Percentiles rank a stretch among this genome's conserved stretches.
Conservation (phyloP, 2,888 invertebrate species). For the Catocala fraxini region DNA sequence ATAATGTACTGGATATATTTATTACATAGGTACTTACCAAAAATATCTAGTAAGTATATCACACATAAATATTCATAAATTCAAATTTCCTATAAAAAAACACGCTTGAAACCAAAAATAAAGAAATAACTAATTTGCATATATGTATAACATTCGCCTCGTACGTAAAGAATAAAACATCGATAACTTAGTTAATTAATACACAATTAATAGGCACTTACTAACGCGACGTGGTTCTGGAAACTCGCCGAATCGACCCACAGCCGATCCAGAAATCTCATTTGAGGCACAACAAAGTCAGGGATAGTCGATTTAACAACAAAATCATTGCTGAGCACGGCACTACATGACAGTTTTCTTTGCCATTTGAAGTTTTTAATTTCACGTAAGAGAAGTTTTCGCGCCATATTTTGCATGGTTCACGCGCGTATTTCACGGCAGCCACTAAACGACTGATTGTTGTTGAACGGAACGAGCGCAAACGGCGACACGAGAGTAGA, state of each 20-base stretch:
- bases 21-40: no score
- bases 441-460: slow-evolving; percentile 57
- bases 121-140: no score
- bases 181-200: no score
- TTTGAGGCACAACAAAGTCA: slow-evolving; percentile 70
- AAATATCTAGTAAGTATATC: no score
- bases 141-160: no score
- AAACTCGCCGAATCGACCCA: slow-evolving; percentile 68
- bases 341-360: slow-evolving; percentile 68
- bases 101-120: no score
- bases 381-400: slow-evolving; percentile 72
- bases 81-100: no score
- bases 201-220: slow-evolving; percentile 56
- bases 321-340: slow-evolving; percentile 61
- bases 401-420: slow-evolving; percentile 67
- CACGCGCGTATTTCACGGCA: slow-evolving; percentile 60
- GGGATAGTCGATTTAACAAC: slow-evolving; percentile 71
- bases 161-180: no score
- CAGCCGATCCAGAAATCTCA: slow-evolving; percentile 70
- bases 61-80: no score
- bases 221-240: slow-evolving; percentile 74
- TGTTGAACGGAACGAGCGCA: slow-evolving; percentile 1
- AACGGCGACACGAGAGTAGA: background rate
- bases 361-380: slow-evolving; percentile 71
- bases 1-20: no score